These are phyloP conservation scores for Xyrichtys novacula DNA, from an alignment of 2,797 vertebrate species.

Conservation along the genomic window DNA sequence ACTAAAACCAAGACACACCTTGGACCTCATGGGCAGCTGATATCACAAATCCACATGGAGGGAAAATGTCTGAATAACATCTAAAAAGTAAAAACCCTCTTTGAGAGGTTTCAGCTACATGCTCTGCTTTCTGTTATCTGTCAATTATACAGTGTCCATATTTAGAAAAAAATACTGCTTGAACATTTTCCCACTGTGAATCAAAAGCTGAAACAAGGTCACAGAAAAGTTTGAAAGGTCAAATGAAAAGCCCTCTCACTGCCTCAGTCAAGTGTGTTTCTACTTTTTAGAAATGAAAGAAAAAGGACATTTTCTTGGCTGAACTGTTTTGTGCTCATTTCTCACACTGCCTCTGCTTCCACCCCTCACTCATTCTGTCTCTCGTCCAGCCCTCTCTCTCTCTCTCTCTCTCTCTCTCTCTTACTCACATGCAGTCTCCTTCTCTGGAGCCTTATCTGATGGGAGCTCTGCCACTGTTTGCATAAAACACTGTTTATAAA, in stretches of 20 bases:
- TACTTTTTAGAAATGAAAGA: constrained; percentile 51
- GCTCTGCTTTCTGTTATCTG: background rate
- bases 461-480: constrained; percentile 85
- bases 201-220: constrained; percentile 13
- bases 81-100: constrained; percentile 1
- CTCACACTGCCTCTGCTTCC: constrained; percentile 66
- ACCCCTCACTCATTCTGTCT: constrained; percentile 63
- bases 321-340: constrained; percentile 51
- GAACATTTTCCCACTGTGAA: background rate
- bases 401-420: constrained; percentile 49
- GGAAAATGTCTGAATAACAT: constrained; percentile 11
- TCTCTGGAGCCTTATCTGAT: constrained; percentile 86
- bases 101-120: constrained; percentile 12
- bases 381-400: constrained; percentile 55
- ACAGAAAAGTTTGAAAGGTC: constrained; percentile 17
- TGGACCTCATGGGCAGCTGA: constrained; percentile 55
- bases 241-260: constrained; percentile 23
- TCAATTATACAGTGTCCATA: background rate
- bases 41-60: constrained; percentile 31
- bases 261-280: constrained; percentile 27
- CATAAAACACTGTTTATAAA: constrained; percentile 87
- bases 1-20: constrained; percentile 56
- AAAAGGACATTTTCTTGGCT: constrained; percentile 47
- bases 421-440: constrained; percentile 72
- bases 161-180: constrained; percentile 4